phyloP scores from a whole-genome alignment of 2,113 vertebrate genomes.

The Neoarius graeffei region DNA sequence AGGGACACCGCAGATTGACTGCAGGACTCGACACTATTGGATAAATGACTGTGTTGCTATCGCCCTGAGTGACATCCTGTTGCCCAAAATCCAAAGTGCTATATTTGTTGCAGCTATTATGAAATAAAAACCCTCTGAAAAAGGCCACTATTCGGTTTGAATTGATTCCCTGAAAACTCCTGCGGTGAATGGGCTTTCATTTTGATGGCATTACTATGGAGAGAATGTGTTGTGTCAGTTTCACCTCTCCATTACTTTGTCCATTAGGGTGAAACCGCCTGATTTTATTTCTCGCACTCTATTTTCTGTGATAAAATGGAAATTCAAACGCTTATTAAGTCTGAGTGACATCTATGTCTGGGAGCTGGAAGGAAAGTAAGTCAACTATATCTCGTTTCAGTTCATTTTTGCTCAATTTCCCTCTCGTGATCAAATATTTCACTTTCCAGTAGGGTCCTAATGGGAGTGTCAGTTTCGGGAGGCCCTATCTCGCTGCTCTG shows the following conservation, averaged over 20 bases:
- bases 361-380: constrained; percentile 77
- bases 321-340: constrained; percentile 82
- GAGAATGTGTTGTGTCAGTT: constrained; percentile 80
- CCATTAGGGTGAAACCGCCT: constrained; percentile 80
- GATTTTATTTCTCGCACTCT: constrained; percentile 83
- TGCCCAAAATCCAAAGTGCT: constrained; percentile 72
- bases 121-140: constrained; percentile 75
- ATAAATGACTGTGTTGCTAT: constrained; percentile 72
- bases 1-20: constrained; percentile 63
- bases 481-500: constrained; percentile 63
- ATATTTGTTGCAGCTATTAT: constrained; percentile 81
- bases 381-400: constrained; percentile 80
- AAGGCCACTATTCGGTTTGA: constrained; percentile 81
- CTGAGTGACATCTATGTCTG: constrained; percentile 80
- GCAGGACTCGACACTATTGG: constrained; percentile 66
- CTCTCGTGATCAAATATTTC: constrained; percentile 81
- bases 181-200: constrained; percentile 84
- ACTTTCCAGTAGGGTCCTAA: constrained; percentile 80
- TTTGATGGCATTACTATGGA: constrained; percentile 81
- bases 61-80: constrained; percentile 76
- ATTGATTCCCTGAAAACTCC: constrained; percentile 81
- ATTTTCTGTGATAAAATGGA: constrained; percentile 86
- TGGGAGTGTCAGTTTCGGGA: constrained; percentile 80
- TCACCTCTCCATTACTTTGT: constrained; percentile 81
- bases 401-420: constrained; percentile 82